Evolutionary conservation across 2,797 vertebrate species (phyloP).

Genomic region (Odontamblyopus rebecca): DNA sequence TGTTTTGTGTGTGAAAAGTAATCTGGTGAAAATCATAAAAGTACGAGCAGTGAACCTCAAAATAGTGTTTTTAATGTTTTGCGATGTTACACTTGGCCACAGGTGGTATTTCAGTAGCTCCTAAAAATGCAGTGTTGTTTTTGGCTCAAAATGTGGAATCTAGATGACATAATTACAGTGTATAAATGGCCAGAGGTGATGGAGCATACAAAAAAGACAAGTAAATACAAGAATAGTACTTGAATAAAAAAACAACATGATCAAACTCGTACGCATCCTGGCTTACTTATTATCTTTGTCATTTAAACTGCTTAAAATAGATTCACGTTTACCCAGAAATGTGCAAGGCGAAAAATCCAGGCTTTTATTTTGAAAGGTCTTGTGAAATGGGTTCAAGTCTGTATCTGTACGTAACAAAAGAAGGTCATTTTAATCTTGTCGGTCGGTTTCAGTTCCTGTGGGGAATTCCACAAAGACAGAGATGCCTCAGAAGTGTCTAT

Average conservation of each 20-base stretch:
- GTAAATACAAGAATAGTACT: constrained; percentile 30
- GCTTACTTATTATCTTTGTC: neutral
- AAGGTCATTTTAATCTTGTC: constrained; percentile 38
- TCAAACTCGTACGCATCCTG: constrained; percentile 13
- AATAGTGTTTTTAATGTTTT: neutral
- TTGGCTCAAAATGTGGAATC: neutral
- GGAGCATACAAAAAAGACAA: constrained; percentile 6
- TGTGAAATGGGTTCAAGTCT: constrained; percentile 18
- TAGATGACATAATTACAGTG: neutral
- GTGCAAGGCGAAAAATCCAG: neutral
- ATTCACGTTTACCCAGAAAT: too few species aligned
- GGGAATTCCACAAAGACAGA: constrained; percentile 59
- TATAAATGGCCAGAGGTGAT: neutral
- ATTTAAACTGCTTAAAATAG: neutral
- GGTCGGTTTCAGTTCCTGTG: constrained; percentile 29
- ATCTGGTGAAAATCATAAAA: too few species aligned
- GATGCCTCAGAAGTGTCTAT: constrained; percentile 11
- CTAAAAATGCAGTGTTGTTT: neutral
- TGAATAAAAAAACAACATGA: constrained; percentile 14
- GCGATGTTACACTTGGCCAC: neutral
- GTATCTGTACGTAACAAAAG: constrained; percentile 18
- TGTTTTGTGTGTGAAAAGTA: too few species aligned
- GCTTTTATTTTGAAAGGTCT: neutral
- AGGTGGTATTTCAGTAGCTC: neutral
- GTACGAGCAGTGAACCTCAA: neutral